phyloP scores from a whole-genome alignment of 2,888 invertebrate genomes.

The Pachymerium ferrugineum region DNA sequence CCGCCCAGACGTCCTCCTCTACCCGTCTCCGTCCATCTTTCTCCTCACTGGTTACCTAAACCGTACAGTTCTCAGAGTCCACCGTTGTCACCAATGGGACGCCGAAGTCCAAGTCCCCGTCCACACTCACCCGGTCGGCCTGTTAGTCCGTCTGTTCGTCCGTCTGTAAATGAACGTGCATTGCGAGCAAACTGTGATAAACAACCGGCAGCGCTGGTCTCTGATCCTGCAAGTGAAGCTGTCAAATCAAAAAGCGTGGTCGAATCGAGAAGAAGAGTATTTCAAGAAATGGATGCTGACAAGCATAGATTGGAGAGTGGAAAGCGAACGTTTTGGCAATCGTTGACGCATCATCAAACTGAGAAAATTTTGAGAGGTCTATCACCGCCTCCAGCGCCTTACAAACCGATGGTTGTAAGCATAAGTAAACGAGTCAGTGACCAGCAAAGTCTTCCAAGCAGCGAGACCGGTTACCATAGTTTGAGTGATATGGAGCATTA shows the following conservation, averaged over 20 bases:
- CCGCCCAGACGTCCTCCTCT: slow-evolving; percentile 29
- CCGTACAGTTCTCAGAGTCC: slow-evolving; percentile 1
- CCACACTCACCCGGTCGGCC: too few relatives aligned
- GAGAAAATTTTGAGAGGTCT: neutral
- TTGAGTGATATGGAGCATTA: neutral
- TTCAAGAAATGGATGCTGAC: neutral
- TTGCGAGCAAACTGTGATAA: too few relatives aligned
- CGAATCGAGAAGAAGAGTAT: neutral
- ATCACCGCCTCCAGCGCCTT: neutral
- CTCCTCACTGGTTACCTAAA: neutral
- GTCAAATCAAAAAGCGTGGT: too few relatives aligned
- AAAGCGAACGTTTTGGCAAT: neutral
- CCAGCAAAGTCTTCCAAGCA: neutral
- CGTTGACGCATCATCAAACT: neutral
- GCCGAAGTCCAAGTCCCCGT: neutral
- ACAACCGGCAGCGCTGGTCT: neutral
- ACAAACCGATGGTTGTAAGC: neutral
- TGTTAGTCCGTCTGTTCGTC: too few relatives aligned
- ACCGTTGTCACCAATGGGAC: neutral
- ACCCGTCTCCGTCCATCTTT: neutral
- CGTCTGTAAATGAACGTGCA: too few relatives aligned
- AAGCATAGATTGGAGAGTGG: neutral
- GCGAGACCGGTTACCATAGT: slow-evolving; percentile 18
- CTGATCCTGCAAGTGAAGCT: neutral
- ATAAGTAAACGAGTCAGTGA: neutral